Conservation (phyloP, 2,113 vertebrate genomes). For the Zosterops borbonicus region DNA sequence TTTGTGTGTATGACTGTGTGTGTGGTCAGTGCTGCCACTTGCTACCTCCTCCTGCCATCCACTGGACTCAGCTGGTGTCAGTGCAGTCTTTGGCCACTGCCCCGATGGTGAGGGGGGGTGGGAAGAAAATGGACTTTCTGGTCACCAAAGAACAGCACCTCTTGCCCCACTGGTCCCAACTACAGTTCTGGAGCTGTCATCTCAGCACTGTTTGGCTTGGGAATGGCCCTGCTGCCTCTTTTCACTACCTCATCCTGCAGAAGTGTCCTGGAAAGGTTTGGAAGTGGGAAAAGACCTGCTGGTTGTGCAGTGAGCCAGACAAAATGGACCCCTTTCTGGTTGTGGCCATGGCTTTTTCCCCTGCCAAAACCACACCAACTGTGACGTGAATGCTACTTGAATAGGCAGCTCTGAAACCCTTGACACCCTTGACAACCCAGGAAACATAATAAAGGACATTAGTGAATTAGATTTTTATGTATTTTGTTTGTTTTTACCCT, state of each 20-base stretch:
- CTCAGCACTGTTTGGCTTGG: background rate
- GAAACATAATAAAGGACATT: background rate
- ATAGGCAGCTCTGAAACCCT: background rate
- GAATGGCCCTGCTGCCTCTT: background rate
- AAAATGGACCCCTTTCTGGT: background rate
- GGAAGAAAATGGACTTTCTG: background rate
- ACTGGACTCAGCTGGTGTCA: background rate
- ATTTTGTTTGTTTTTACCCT: background rate
- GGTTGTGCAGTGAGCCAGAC: fast-evolving
- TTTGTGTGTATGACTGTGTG: too few relatives aligned
- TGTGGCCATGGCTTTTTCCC: background rate
- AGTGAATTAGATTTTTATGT: background rate
- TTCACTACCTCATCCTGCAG: background rate
- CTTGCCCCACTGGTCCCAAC: fast-evolving
- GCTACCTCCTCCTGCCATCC: background rate
- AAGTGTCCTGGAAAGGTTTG: background rate
- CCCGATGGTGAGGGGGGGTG: fast-evolving
- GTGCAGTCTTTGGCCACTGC: background rate
- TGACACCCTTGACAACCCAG: background rate
- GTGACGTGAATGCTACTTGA: background rate
- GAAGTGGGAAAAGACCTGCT: background rate
- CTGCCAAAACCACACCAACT: background rate
- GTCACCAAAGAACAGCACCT: fast-evolving
- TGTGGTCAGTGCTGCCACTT: background rate
- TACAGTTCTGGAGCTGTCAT: background rate